Base-by-base conservation (phyloP, 2,888 invertebrate genomes). In the Mythimna impura region DNA sequence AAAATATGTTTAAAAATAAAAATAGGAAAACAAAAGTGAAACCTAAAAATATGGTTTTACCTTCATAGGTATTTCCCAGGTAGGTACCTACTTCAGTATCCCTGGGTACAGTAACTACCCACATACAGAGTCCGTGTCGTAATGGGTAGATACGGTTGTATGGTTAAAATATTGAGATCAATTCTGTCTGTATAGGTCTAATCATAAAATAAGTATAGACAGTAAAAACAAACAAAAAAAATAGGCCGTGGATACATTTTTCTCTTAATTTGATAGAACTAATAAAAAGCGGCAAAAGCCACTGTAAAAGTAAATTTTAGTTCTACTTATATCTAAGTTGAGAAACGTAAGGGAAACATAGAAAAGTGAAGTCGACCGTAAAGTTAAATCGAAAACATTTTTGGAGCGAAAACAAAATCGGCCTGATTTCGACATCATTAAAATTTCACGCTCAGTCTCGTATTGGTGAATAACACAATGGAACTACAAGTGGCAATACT, bases 371-470 rank as follows among this genome's bases (percentile, higher is more conserved):
- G 64, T 77, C 65, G 22, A 54, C 66, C 73, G 65, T 78, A 76
- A 82, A 80, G 80, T 78, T 70, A 71, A 74, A 81, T 80, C 74
- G 66, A 76, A 80, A 81, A 78, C 60, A 73, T 74, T 84, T 87
- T 77, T 80, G 43, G 61, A 82, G 74, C 81, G 79, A 84, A 86
- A 88, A 85, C 80, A 85, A 80, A 84, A 83, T 80, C 80, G 70
- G 66, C 72, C 80, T 78, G 81, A 82, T 77, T 83, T 80, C 75
- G 76, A 81, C 81, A 78, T 89, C 89, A 88, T 89, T 89, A 89
- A 90, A 89, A 86, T 84, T 86, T 85, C 61, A 86, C 85, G 88
- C 89, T 84, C 61, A 62, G 80, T 43, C 68, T 85, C 71, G 40
- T 79, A 79, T 72, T 80, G 71, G 55, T 70, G 76, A 82, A 82